A percentile compares a stretch with the other conserved stretches of the same genome.
Evolutionary conservation across 2,113 vertebrate species (phyloP).

Genomic region (Mus musculus): GRCm39 chr8:62019001-62019500

Average conservation of each 20-base stretch:
- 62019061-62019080: not conserved
- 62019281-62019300: not conserved
- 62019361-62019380: not conserved
- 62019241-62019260: not conserved
- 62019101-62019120: not conserved
- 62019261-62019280: not conserved
- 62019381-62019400: not conserved
- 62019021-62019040: not conserved
- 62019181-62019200: not conserved
- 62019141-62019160: not conserved
- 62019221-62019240: not conserved
- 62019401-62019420: not conserved
- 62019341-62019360: not conserved
- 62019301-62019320: not conserved
- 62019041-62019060: not conserved
- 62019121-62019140: not conserved
- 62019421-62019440: not conserved
- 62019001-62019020: not conserved
- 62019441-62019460: not conserved
- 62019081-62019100: not conserved
- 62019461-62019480: not conserved
- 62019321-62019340: not conserved
- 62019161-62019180: not conserved
- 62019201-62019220: not conserved
- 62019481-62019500: not conserved